A percentile compares a stretch with the other conserved stretches of the same genome.
These are phyloP conservation scores for Dermochelys coriacea DNA, from an alignment of 2,797 vertebrate species.

Conservation along the genomic window DNA sequence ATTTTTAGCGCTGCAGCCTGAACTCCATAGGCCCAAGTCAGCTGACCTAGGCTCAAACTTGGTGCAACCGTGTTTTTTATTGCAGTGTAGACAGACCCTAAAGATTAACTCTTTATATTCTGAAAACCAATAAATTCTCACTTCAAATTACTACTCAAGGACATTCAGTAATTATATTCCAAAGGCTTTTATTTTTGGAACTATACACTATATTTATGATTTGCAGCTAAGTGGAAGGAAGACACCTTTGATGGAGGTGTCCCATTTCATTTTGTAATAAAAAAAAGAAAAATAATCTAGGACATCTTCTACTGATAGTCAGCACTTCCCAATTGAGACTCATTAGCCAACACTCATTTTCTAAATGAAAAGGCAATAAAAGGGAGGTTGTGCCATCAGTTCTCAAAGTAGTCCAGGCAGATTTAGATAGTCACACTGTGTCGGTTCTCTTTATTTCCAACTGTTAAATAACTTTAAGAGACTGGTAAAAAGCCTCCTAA, in stretches of 20 bases:
- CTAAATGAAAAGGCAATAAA: not conserved
- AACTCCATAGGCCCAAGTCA: too few species aligned
- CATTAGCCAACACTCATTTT: not conserved
- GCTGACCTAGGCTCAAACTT: too few species aligned
- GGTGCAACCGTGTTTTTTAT: too few species aligned
- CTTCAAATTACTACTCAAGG: not conserved
- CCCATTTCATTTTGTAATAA: too few species aligned
- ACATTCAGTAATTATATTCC: not conserved
- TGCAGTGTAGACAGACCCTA: too few species aligned
- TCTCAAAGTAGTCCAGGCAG: not conserved
- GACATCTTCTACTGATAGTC: not conserved
- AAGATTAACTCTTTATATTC: too few species aligned
- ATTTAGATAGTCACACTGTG: rapidly evolving
- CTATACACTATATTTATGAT: not conserved
- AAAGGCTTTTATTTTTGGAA: not conserved
- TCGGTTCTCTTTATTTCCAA: not conserved
- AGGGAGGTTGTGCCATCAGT: rapidly evolving
- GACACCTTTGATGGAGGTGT: rapidly evolving
- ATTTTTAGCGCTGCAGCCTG: too few species aligned
- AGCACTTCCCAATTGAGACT: not conserved
- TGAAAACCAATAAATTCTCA: not conserved
- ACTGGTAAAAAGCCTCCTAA: not conserved
- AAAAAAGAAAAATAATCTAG: not conserved
- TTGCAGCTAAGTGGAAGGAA: not conserved
- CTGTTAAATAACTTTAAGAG: not conserved